These are phyloP conservation scores for Neelides folsomi DNA, from an alignment of 2,888 invertebrate species.

Conservation along the genomic window DNA sequence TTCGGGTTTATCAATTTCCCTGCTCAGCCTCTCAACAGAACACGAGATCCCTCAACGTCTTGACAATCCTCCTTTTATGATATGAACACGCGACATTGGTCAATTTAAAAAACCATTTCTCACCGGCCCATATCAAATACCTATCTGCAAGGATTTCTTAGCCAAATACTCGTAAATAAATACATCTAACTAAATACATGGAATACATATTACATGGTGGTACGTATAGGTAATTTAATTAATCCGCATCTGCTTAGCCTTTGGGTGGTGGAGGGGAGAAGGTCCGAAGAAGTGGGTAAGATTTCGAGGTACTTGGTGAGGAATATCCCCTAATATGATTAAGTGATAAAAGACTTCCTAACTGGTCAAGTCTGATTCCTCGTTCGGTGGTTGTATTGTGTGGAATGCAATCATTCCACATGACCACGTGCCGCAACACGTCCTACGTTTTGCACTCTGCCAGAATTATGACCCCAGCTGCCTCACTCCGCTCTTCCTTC, in stretches of 20 bases:
- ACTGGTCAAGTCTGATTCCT: constrained; percentile 18
- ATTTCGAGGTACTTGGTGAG: constrained; percentile 7
- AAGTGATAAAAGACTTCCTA: constrained; percentile 17
- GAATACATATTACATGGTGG: not conserved
- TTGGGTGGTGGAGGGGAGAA: not conserved
- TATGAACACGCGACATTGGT: no score
- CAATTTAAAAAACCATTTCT: no score
- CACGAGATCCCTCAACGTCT: no score
- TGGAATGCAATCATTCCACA: constrained; percentile 20
- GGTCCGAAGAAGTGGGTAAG: constrained; percentile 6
- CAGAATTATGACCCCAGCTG: constrained; percentile 11
- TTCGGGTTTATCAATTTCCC: no score
- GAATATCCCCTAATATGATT: constrained; percentile 10
- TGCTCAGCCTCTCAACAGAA: no score
- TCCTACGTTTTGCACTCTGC: constrained; percentile 7
- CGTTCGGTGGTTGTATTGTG: constrained; percentile 16
- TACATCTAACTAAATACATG: not conserved
- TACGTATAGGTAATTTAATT: not conserved
- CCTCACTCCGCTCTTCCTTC: no score
- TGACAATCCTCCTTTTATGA: no score
- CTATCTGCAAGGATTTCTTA: no score
- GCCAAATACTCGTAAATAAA: no score
- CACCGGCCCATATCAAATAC: no score
- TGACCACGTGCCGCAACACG: constrained; percentile 20
- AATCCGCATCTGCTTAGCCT: not conserved